Evolutionary conservation across 2,888 invertebrate genomes (phyloP).

Genomic region (Eledone cirrhosa): DNA sequence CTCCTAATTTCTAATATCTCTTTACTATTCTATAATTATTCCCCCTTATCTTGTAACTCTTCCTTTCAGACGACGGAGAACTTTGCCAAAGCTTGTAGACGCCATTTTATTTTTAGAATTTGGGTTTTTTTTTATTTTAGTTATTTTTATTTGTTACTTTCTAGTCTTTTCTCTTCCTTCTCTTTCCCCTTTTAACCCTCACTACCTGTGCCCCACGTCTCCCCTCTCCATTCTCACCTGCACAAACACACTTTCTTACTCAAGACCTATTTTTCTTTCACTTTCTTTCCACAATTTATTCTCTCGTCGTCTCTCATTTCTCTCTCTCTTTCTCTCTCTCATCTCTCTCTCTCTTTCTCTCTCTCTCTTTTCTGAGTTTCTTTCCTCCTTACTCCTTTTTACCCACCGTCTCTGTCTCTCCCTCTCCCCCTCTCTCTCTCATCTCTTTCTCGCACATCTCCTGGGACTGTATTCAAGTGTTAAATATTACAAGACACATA

Average conservation of each 20-base stretch:
- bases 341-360: background rate
- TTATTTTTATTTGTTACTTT: background rate
- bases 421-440: background rate
- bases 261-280: background rate
- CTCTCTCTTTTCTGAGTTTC: too few species aligned
- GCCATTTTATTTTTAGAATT: too few species aligned
- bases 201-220: accelerated
- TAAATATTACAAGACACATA: too few species aligned
- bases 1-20: too few species aligned
- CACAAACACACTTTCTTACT: background rate
- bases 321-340: background rate
- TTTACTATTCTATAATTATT: too few species aligned
- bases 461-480: too few species aligned
- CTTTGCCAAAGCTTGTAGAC: too few species aligned
- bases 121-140: too few species aligned
- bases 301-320: background rate
- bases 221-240: too few species aligned
- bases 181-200: background rate
- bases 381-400: background rate
- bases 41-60: too few species aligned
- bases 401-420: background rate
- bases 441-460: too few species aligned
- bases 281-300: background rate
- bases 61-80: too few species aligned
- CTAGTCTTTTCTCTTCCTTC: background rate